Evolutionary conservation across 2,797 vertebrate genomes (phyloP).

Genomic region (Falco cherrug): DNA sequence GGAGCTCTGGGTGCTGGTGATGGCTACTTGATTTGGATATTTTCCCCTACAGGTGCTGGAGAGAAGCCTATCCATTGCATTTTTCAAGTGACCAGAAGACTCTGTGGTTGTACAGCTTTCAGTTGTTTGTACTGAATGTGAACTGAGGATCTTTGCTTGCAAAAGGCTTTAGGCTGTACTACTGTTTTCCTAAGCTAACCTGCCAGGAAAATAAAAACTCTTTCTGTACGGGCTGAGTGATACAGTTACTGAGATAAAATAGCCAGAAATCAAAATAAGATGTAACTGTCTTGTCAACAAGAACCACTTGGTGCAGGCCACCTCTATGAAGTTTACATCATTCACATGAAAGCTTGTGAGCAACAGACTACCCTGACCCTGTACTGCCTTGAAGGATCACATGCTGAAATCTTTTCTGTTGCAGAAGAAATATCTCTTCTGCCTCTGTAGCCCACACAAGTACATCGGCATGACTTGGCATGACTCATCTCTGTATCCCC

Average conservation of each 20-base stretch:
- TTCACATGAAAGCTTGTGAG: background rate
- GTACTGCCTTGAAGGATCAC: background rate
- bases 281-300: background rate
- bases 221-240: background rate
- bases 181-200: background rate
- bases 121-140: background rate
- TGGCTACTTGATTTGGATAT: background rate
- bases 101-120: background rate
- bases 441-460: background rate
- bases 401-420: background rate
- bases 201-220: background rate
- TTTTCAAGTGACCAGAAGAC: background rate
- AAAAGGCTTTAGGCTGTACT: background rate
- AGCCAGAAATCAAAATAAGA: background rate
- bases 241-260: background rate
- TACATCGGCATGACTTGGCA: background rate
- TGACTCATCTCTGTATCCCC: background rate
- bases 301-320: background rate
- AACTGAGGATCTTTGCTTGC: background rate
- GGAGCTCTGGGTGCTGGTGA: background rate
- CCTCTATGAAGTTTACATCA: background rate
- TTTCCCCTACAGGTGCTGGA: background rate
- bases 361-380: background rate
- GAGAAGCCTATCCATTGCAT: background rate
- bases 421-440: background rate